A percentile compares a stretch with the other conserved stretches of the same genome.
Evolutionary conservation across 1,140 invertebrate species (phyloP).

Genomic region (Odontomachus brunneus): DNA sequence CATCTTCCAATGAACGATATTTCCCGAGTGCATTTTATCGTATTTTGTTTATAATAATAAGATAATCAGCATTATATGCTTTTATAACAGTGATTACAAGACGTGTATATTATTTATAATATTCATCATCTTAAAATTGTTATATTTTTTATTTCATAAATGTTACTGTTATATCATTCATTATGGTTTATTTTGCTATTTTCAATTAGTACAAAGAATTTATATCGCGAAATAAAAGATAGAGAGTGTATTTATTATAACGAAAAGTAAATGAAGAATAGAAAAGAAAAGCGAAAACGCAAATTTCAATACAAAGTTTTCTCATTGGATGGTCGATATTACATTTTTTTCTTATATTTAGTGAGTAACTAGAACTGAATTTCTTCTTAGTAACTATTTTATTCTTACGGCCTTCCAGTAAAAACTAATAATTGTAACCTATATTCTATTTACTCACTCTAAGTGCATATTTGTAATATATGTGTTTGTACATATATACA

Average conservation of each 20-base stretch:
- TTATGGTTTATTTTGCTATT: neutral
- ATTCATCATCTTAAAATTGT: neutral
- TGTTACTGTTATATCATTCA: neutral
- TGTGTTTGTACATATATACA: constrained; percentile 9
- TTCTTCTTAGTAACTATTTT: too few relatives aligned
- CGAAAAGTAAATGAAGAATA: constrained; percentile 13
- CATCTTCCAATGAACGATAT: constrained; percentile 1
- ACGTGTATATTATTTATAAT: constrained; percentile 23
- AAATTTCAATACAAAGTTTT: constrained; percentile 5
- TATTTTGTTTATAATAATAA: neutral
- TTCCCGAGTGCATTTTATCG: constrained; percentile 10
- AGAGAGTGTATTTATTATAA: neutral
- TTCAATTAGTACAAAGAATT: constrained; percentile 5
- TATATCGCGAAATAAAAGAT: constrained; percentile 12
- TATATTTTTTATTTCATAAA: neutral
- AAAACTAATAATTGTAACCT: constrained; percentile 18
- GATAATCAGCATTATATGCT: neutral
- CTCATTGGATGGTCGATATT: constrained; percentile 17
- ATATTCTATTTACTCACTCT: constrained; percentile 8
- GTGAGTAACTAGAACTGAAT: too few relatives aligned
- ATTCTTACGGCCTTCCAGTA: constrained; percentile 13
- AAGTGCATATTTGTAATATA: constrained; percentile 7
- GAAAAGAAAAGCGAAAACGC: neutral
- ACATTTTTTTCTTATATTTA: constrained; percentile 34
- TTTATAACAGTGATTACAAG: neutral